Evolutionary conservation across 2,888 invertebrate genomes (phyloP).

Genomic region (Marasmarcha lunaedactyla): DNA sequence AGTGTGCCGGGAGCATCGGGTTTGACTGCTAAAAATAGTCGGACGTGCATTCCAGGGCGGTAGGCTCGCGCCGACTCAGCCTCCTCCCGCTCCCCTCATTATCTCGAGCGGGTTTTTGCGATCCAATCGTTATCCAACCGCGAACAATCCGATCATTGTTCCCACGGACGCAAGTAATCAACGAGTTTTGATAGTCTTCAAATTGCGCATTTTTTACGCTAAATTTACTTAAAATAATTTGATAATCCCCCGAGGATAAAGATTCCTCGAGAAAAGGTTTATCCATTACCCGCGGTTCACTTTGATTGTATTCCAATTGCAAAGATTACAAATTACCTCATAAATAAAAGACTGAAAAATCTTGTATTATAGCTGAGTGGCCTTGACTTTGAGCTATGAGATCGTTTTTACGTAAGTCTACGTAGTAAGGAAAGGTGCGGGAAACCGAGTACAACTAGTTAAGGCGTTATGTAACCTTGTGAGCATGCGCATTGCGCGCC

Average conservation of each 20-base stretch:
- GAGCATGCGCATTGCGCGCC: too few species aligned
- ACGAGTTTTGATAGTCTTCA: conserved; percentile 41
- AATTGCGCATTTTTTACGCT: conserved; percentile 48
- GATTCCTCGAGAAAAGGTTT: conserved; percentile 24
- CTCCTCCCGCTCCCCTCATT: conserved; percentile 35
- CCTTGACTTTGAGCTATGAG: too few species aligned
- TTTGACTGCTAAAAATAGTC: conserved; percentile 63
- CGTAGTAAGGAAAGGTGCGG: too few species aligned
- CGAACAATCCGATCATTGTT: conserved; percentile 53
- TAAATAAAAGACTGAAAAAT: too few species aligned
- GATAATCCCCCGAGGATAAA: conserved; percentile 15
- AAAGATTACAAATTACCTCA: too few species aligned
- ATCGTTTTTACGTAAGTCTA: too few species aligned
- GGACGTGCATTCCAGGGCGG: conserved; percentile 42
- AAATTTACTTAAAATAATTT: conserved; percentile 36
- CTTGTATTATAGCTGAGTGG: too few species aligned
- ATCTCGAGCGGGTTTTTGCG: conserved; percentile 64
- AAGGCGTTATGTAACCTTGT: too few species aligned
- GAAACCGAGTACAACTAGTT: too few species aligned
- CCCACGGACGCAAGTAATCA: conserved; percentile 51
- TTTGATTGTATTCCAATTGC: conserved; percentile 20
- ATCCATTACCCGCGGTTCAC: conserved; percentile 16
- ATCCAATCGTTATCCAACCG: conserved; percentile 60
- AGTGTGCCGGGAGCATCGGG: conserved; percentile 25
- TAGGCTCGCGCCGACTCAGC: conserved; percentile 42